Base-by-base conservation (phyloP, 2,797 vertebrate genomes). In the Hippocampus kuda region DNA sequence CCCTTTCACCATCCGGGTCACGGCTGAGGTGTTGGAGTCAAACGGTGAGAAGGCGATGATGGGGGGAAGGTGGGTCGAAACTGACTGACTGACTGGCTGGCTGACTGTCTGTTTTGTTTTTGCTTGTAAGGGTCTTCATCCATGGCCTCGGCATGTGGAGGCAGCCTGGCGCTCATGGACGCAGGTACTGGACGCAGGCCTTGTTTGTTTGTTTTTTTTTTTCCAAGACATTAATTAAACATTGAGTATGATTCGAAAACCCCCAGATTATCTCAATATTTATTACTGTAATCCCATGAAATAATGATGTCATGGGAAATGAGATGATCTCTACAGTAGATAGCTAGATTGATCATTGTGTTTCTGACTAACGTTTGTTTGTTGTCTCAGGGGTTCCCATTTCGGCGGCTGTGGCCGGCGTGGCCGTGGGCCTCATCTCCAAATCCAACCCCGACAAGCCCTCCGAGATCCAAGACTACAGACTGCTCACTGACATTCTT, bases 11-110 rank as follows among this genome's bases (percentile, higher is more conserved):
- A 92, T 98, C 82, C 88, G 97, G 70, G 92, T 99, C 72, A 97
- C 96, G 60, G 92, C 97, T n/a, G 97, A 99, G 89, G 97, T 99
- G 70, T 83, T 99, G 18, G 97, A 98, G 87, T 99, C 97, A 75
- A 99, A 99, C 24, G 97, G 97, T 93, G 73, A 78, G 89, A 66
- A 51, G 16, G 48, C 34, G 18, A 26, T 61, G 26, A 10, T 1
- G 22, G 41, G 54, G 26, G 63, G 22, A 5, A n/a, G 53, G 22
- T 2, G 30, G 30, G 27, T 60, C 30, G 13, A 16, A 57, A 41
- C 13, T 12, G 18, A 53, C 18, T 4, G 26, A 34, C 46, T 4
- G 26, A 13, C 46, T 4, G 48, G 11, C 49, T 65, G 42, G 1
- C 51, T 41, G 22, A 5, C 8, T 51, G 24, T 27, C 22, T 1